These are phyloP conservation scores for Mesodorylaimus sp. DNA, from an alignment of 2,888 invertebrate species.

Conservation along the genomic window DNA sequence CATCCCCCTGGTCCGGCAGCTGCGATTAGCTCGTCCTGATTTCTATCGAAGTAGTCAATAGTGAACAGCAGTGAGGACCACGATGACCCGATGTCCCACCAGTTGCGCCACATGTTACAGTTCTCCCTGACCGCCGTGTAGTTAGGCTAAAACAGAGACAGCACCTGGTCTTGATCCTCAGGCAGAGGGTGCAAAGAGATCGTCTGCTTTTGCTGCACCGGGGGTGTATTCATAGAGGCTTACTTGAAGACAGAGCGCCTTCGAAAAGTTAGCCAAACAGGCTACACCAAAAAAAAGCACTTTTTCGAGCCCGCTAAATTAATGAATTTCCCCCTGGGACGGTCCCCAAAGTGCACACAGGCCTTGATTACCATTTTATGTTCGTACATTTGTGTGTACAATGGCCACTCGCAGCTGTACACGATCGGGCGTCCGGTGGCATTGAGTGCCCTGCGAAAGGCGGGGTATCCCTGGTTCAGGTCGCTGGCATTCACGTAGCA, in stretches of 20 bases:
- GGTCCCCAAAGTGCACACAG: too few relatives aligned
- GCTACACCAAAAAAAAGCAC: too few relatives aligned
- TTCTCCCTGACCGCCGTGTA: conserved; percentile 62
- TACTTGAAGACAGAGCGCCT: too few relatives aligned
- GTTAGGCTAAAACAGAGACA: too few relatives aligned
- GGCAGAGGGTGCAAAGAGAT: too few relatives aligned
- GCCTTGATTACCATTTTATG: background rate
- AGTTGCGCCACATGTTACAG: conserved; percentile 89
- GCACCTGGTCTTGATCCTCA: too few relatives aligned
- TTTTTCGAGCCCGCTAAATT: too few relatives aligned
- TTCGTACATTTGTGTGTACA: conserved; percentile 41
- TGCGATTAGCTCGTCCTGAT: conserved; percentile 68
- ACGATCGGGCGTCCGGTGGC: conserved; percentile 70
- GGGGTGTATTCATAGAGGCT: too few relatives aligned
- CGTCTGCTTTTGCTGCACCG: too few relatives aligned
- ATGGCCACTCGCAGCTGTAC: conserved; percentile 93
- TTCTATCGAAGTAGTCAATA: conserved; percentile 81
- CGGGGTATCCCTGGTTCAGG: conserved; percentile 58
- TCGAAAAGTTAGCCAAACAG: too few relatives aligned
- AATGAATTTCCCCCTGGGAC: too few relatives aligned
- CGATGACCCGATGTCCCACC: conserved; percentile 82
- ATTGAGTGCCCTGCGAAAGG: conserved; percentile 69
- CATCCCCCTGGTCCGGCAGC: conserved; percentile 87
- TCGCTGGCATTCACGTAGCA: conserved; percentile 65
- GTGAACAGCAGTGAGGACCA: conserved; percentile 79